Base-by-base conservation (phyloP, 2,888 invertebrate species). In the Hanleya hanleyi region DNA sequence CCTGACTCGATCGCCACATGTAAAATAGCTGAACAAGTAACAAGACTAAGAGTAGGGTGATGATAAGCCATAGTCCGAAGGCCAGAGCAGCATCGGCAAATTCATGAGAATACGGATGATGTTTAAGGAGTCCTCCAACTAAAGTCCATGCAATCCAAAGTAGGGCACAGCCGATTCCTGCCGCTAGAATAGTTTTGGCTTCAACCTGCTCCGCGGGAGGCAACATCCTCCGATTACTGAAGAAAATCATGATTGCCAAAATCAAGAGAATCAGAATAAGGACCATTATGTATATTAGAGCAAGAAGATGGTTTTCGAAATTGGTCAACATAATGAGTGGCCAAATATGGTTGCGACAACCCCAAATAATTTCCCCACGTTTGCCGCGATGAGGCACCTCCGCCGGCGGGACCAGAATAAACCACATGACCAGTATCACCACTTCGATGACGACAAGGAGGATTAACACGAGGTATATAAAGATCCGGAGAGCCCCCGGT, bases 241-340 rank as follows among this genome's bases (percentile, higher is more conserved):
- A 97, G 36, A 95, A 95, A 47, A 96, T 95, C 87, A 96, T 94
- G 33, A 96, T 93, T 70, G 96, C 95, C 83, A 96, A 92, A 72
- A 95, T 94, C 73, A 95, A 94, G 71, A 96, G 96, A 84, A 96
- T 94, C 65, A 95, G 91, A 81, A 96, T 94, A 72, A 97, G 92
- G 87, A 95, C 94, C 77, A 95, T 94, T 65, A 96, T 95, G 91
- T 97, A 92, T 86, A 95, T 93, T 79, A 96, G 91, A 38, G 95
- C 95, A 81, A 95, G 91, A 73, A 96, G 91, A 83, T 95, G 92
- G 47, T 57, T 57, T 26, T 57, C 57, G 32, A 57, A 57, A 26
- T 57, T 32, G 1, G 57, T 57, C 22, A 22, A 32, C 4, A 7
- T 22, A 57, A 57, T 22, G 7, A 32, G 22, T 15, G 22, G 15